A percentile compares a stretch with the other conserved stretches of the same genome.
Evolutionary conservation across 2,113 vertebrate species (phyloP).

Genomic region (Periophthalmus modestus): DNA sequence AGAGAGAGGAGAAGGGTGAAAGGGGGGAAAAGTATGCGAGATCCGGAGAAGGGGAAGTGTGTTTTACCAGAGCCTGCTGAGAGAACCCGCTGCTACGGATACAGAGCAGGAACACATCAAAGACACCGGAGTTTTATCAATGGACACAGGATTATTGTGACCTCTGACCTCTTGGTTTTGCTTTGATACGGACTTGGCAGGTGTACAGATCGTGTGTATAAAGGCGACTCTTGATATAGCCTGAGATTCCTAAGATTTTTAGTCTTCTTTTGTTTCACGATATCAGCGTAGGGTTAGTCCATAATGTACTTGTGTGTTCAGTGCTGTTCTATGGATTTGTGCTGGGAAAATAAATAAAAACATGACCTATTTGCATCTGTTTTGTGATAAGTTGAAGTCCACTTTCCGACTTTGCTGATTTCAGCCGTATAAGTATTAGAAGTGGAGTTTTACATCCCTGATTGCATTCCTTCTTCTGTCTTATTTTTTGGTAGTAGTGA

Average conservation of each 20-base stretch:
- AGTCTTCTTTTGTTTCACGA: neutral
- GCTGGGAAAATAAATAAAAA: too few species aligned
- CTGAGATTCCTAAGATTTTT: neutral
- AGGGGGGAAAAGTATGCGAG: slow-evolving; percentile 15
- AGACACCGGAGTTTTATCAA: slow-evolving; percentile 46
- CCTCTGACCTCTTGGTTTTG: neutral
- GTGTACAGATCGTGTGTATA: slow-evolving; percentile 19
- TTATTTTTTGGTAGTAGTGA: too few species aligned
- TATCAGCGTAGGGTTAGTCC: neutral
- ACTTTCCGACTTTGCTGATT: too few species aligned
- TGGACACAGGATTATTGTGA: slow-evolving; percentile 6
- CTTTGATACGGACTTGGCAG: slow-evolving; percentile 21
- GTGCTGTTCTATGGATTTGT: neutral
- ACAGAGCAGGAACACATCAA: slow-evolving; percentile 36
- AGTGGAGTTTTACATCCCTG: too few species aligned
- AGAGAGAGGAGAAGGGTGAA: slow-evolving; percentile 6
- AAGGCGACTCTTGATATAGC: neutral
- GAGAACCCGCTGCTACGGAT: slow-evolving; percentile 45
- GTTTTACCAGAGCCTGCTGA: slow-evolving; percentile 48
- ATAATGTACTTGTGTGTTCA: neutral
- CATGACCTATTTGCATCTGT: too few species aligned
- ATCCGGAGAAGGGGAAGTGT: slow-evolving; percentile 44
- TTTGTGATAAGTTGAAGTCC: too few species aligned
- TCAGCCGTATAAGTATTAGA: too few species aligned
- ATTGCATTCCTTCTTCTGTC: too few species aligned